Evolutionary conservation across 2,113 vertebrate species (phyloP), one percentile per base, ranked within the genome.

Genomic region (Centropus bengalensis): DNA sequence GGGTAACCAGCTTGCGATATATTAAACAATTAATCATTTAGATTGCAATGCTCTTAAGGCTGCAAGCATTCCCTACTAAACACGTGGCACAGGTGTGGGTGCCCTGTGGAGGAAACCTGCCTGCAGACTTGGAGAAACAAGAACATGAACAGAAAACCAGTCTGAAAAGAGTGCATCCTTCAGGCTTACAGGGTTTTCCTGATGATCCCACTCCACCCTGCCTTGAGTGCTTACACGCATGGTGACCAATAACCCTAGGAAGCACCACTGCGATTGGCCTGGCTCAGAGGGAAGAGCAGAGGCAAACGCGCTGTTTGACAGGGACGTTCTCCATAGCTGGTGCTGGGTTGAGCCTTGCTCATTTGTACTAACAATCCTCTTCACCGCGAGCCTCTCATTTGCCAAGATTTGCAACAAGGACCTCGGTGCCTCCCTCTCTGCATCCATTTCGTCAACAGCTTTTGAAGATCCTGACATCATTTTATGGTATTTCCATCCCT

Each of bases 21-120:
- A 93, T 91, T 75, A 86, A 95, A 92, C 90, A 88, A 95, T 95
- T 96, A 93, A 97, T 95, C 90, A 90, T 79, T 86, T 23, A 6
- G 56, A 60, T 86, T 20, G 45, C 36, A 71, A 19, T 9, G 62
- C 24, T 75, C 74, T 93, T 81, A 92, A 90, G 90, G 82, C 92
- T 63, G 33, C 82, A 75, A 85, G 58, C 77, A 14, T 45, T 91
- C 73, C 69, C 93, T 51, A 9, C 70, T 67, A 8, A 84, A 84
- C 1, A 9, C 1, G 40, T 36, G 67, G 82, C 80, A 76, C 68
- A 73, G 85, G 68, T 88, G 73, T 16, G 2, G 88, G 60, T 75
- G 69, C 52, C 85, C 82, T 2, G 1, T 10, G 4, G 88, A 81
- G 92, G 77, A 33, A 86, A 79, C 60, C 56, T 81, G 86, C 82